phyloP scores from a whole-genome alignment of 2,113 vertebrate genomes.

The Neoarius graeffei region DNA sequence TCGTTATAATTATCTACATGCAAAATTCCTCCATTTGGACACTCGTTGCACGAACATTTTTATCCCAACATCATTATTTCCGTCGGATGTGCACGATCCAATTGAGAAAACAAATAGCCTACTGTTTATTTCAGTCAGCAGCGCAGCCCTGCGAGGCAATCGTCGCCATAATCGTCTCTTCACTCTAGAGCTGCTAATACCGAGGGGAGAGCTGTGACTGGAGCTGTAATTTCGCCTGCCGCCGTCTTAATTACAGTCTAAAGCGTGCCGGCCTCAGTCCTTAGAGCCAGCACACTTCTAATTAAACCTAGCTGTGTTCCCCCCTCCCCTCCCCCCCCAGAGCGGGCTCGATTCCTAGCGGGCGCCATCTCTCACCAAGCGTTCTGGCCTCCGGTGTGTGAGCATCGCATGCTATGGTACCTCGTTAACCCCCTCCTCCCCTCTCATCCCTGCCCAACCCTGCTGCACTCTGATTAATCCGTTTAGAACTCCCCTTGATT shows the following conservation, averaged over 20 bases:
- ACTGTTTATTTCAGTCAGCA: constrained; percentile 44
- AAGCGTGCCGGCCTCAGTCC: constrained; percentile 63
- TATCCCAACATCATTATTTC: constrained; percentile 43
- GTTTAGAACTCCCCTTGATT: constrained; percentile 66
- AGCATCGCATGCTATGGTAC: constrained; percentile 57
- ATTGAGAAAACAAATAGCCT: constrained; percentile 34
- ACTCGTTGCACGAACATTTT: constrained; percentile 36
- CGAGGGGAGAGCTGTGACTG: constrained; percentile 46
- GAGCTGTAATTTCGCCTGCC: constrained; percentile 51
- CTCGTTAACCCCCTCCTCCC: constrained; percentile 62
- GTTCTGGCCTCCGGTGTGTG: constrained; percentile 62
- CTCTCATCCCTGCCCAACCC: constrained; percentile 59
- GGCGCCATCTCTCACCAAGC: constrained; percentile 39
- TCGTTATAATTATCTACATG: constrained; percentile 20
- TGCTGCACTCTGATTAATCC: constrained; percentile 79
- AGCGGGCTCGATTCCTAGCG: neutral
- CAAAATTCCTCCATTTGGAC: constrained; percentile 33
- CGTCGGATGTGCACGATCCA: constrained; percentile 29
- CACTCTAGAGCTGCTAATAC: constrained; percentile 35
- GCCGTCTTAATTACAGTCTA: constrained; percentile 70
- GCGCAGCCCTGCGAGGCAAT: constrained; percentile 34
- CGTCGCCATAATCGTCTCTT: constrained; percentile 59
- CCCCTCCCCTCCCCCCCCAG: neutral
- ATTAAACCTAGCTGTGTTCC: constrained; percentile 60
- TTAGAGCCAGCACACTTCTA: constrained; percentile 67